Conservation (phyloP, 2,888 invertebrate genomes). For the Pediacus dermestoides region DNA sequence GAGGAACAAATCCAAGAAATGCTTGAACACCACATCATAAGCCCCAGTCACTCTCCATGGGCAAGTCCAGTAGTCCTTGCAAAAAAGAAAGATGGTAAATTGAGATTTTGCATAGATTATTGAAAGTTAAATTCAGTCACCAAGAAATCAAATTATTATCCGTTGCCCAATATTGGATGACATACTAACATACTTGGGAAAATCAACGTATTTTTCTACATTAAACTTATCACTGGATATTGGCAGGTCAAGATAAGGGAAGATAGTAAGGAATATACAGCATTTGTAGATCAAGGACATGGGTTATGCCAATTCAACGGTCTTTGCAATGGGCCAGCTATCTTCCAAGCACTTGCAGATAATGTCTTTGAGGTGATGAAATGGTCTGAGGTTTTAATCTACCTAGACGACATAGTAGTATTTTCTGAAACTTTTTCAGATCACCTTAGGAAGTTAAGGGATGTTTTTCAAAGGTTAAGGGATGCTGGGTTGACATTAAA, state of each 20-base stretch:
- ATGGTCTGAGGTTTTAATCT: slow-evolving; percentile 15
- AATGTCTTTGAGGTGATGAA: slow-evolving; percentile 4
- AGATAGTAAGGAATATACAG: slow-evolving; percentile 22
- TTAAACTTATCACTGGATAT: slow-evolving; percentile 27
- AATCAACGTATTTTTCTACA: slow-evolving; percentile 23
- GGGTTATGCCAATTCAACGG: slow-evolving; percentile 1
- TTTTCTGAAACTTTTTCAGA: slow-evolving; percentile 10
- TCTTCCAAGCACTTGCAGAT: neutral
- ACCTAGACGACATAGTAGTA: slow-evolving; percentile 16
- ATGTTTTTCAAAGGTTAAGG: slow-evolving; percentile 15
- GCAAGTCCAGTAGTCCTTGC: too few relatives aligned
- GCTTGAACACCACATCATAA: slow-evolving; percentile 7
- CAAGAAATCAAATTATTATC: neutral
- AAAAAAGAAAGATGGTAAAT: neutral
- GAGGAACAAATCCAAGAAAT: slow-evolving; percentile 8
- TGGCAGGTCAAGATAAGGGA: slow-evolving; percentile 22
- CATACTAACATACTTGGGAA: neutral
- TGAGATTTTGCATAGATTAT: too few relatives aligned
- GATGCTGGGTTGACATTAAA: slow-evolving; percentile 14
- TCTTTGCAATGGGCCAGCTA: neutral
- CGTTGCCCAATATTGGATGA: neutral
- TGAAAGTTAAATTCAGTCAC: neutral
- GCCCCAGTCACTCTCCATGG: slow-evolving; percentile 2
- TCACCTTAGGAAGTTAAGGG: slow-evolving; percentile 10
- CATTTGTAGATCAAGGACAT: slow-evolving; percentile 10